Conservation (phyloP, 2,888 invertebrate genomes). For the Hipparchia semele region DNA sequence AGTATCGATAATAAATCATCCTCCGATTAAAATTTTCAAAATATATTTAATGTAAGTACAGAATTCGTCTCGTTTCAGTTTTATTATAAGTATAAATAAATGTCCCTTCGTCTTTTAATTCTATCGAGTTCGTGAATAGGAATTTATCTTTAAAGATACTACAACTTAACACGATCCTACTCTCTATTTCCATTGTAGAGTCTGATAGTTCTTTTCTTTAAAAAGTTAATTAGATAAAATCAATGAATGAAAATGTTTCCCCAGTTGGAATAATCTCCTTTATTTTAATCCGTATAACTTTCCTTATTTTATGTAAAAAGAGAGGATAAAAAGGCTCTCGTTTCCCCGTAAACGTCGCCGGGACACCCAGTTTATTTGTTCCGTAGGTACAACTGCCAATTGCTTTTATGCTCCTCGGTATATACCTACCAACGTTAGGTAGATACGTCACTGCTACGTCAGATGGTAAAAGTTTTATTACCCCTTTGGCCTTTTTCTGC, state of each 20-base stretch:
- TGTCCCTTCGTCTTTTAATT: too few relatives aligned
- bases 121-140: too few relatives aligned
- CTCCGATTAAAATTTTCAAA: too few relatives aligned
- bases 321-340: slow-evolving; percentile 11
- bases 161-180: too few relatives aligned
- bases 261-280: not conserved
- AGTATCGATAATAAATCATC: too few relatives aligned
- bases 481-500: not conserved
- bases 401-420: slow-evolving; percentile 17
- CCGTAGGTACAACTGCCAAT: slow-evolving; percentile 17
- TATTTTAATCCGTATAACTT: not conserved
- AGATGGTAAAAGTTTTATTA: slow-evolving; percentile 22
- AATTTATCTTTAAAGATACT: too few relatives aligned
- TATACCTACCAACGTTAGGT: too few relatives aligned
- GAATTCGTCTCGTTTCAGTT: too few relatives aligned
- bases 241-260: not conserved
- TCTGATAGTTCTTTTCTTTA: too few relatives aligned
- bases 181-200: too few relatives aligned
- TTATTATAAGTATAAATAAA: too few relatives aligned
- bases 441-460: slow-evolving; percentile 3
- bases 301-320: slow-evolving; percentile 4
- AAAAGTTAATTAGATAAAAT: not conserved
- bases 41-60: too few relatives aligned
- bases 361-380: slow-evolving; percentile 14
- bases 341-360: slow-evolving; percentile 8